phyloP scores from a whole-genome alignment of 23 tunicate species.

The Clavelina lepadiformis region DNA sequence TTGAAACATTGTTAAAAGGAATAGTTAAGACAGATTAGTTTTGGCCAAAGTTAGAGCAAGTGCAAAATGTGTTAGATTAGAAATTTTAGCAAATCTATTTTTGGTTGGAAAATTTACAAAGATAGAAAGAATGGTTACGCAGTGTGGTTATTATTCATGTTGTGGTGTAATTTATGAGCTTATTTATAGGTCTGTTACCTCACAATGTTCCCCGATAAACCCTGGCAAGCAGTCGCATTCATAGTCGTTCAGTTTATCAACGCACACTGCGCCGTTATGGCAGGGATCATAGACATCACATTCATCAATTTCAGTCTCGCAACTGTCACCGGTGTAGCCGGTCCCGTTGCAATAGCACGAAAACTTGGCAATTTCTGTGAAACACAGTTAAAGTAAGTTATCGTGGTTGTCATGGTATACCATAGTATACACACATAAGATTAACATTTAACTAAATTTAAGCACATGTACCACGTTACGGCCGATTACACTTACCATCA shows the following conservation, averaged over 20 bases:
- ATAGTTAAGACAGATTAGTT: no score
- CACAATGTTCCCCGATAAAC: conserved; percentile 49
- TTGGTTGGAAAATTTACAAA: no score
- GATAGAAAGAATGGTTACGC: no score
- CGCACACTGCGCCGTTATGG: conserved; percentile 37
- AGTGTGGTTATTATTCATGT: no score
- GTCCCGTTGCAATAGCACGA: conserved; percentile 28
- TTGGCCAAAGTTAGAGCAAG: no score
- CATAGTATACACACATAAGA: background rate
- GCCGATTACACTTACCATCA: conserved; percentile 23
- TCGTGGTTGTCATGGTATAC: background rate
- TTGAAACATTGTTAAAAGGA: no score
- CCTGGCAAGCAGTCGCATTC: conserved; percentile 49
- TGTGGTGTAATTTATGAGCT: no score
- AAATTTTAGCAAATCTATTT: no score
- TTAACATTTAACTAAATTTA: background rate
- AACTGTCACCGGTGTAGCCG: conserved; percentile 33
- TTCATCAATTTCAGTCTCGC: conserved; percentile 68
- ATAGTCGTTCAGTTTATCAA: conserved; percentile 50
- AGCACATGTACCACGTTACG: background rate
- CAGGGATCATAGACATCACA: conserved; percentile 41
- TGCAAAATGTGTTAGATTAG: no score
- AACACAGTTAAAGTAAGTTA: background rate
- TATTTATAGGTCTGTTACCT: no score
- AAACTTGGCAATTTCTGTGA: conserved; percentile 18